A percentile compares a stretch with the other conserved stretches of the same genome.
These are phyloP conservation scores for Terebella lapidaria DNA, from an alignment of 2,888 invertebrate genomes.

Conservation along the genomic window DNA sequence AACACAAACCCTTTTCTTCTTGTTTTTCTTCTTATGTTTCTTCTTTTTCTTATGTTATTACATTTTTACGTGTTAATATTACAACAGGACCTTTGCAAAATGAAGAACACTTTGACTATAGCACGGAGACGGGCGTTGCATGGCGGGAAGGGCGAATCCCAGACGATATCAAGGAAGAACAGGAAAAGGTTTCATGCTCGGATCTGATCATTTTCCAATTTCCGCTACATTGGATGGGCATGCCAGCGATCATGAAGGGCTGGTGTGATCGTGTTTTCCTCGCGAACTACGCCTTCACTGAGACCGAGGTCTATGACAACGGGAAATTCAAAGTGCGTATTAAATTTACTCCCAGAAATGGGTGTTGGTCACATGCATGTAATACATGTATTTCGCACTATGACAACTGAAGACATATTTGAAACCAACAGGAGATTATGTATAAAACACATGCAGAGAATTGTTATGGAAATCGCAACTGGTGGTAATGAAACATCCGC, in stretches of 20 bases:
- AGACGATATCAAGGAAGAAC: slow-evolving; percentile 22
- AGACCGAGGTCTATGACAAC: not conserved
- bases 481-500: too few species aligned
- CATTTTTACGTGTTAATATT: too few species aligned
- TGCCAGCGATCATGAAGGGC: slow-evolving; percentile 35
- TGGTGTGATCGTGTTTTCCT: slow-evolving; percentile 30
- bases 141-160: slow-evolving; percentile 9
- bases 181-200: slow-evolving; percentile 25
- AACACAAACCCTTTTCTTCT: too few species aligned
- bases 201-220: slow-evolving; percentile 33
- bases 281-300: slow-evolving; percentile 23
- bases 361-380: too few species aligned
- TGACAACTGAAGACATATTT: too few species aligned
- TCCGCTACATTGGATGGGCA: slow-evolving; percentile 29
- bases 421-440: too few species aligned
- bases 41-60: too few species aligned
- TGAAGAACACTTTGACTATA: not conserved
- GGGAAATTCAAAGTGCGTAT: not conserved
- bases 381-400: too few species aligned
- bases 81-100: not conserved
- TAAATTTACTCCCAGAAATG: too few species aligned
- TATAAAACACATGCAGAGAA: too few species aligned
- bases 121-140: slow-evolving; percentile 10
- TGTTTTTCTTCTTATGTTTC: too few species aligned
- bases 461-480: too few species aligned